phyloP scores from a whole-genome alignment of 1,140 invertebrate species.

The Drosophila rufa region DNA sequence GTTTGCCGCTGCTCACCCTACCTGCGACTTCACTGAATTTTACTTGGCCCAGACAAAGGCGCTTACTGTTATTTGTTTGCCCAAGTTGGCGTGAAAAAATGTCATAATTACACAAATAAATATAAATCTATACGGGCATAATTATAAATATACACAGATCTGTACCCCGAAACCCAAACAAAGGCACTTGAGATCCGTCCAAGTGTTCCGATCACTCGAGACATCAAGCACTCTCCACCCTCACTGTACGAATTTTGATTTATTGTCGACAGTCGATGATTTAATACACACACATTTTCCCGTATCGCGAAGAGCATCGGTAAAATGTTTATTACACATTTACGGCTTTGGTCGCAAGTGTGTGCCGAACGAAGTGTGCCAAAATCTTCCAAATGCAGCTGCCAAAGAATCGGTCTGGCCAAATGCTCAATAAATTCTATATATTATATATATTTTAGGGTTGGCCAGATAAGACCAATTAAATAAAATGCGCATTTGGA shows the following conservation, averaged over 20 bases:
- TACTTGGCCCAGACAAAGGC: slow-evolving; percentile 63
- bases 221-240: slow-evolving; percentile 23
- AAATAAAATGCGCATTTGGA: slow-evolving; percentile 59
- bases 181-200: slow-evolving; percentile 58
- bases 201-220: slow-evolving; percentile 8
- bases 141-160: slow-evolving; percentile 24
- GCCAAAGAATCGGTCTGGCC: slow-evolving; percentile 30
- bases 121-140: slow-evolving; percentile 49
- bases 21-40: slow-evolving; percentile 20
- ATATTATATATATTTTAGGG: slow-evolving; percentile 13
- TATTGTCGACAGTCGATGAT: slow-evolving; percentile 55
- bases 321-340: slow-evolving; percentile 40
- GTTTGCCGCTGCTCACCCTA: slow-evolving; percentile 25
- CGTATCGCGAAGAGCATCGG: background rate
- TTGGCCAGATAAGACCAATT: slow-evolving; percentile 24
- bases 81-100: slow-evolving; percentile 76
- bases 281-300: slow-evolving; percentile 44
- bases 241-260: slow-evolving; percentile 33
- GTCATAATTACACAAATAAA: slow-evolving; percentile 80
- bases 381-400: slow-evolving; percentile 32
- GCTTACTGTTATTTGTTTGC: slow-evolving; percentile 71
- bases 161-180: slow-evolving; percentile 39
- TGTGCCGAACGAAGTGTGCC: slow-evolving; percentile 14
- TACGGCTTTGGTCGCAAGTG: background rate
- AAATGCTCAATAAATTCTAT: slow-evolving; percentile 44